Percentiles rank a stretch among this genome's conserved stretches.
Conservation (phyloP, 2,888 invertebrate species). For the Pomacea canaliculata region DNA sequence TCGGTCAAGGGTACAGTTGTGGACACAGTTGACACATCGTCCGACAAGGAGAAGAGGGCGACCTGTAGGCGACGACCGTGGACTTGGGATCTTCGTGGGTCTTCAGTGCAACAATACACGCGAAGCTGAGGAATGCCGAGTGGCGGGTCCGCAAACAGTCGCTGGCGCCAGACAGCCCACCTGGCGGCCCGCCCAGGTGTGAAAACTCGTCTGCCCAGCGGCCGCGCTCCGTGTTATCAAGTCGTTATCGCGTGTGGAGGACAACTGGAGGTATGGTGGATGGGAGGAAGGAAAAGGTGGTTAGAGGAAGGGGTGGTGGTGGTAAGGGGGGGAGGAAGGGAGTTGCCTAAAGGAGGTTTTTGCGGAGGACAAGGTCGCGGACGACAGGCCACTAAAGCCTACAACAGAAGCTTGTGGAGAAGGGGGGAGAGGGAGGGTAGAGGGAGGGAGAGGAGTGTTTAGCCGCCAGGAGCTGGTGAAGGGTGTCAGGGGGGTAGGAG, state of each 20-base stretch:
- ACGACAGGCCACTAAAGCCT: no score
- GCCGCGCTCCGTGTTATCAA: constrained; percentile 12
- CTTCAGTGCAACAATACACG: constrained; percentile 8
- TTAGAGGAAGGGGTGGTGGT: background rate
- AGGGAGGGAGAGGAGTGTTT: background rate
- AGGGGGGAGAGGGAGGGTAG: background rate
- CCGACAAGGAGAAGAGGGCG: no score
- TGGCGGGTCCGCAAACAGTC: constrained; percentile 26
- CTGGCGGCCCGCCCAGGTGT: constrained; percentile 30
- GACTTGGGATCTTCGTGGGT: background rate
- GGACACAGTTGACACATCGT: no score
- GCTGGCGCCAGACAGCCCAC: constrained; percentile 28
- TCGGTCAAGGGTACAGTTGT: no score
- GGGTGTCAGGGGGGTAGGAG: background rate
- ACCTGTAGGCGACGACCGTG: background rate
- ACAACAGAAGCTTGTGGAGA: background rate
- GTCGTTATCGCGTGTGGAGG: background rate
- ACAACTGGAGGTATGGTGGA: no score
- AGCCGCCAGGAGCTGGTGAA: background rate
- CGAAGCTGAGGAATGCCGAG: constrained; percentile 18
- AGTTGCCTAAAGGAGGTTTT: no score
- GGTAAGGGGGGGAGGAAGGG: background rate
- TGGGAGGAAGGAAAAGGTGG: background rate
- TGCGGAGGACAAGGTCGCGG: no score
- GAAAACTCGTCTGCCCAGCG: constrained; percentile 19